A percentile compares a stretch with the other conserved stretches of the same genome.
Evolutionary conservation across 53 echinoderm and acorn worm genomes (phyloP).

Genomic region (Crossaster papposus): DNA sequence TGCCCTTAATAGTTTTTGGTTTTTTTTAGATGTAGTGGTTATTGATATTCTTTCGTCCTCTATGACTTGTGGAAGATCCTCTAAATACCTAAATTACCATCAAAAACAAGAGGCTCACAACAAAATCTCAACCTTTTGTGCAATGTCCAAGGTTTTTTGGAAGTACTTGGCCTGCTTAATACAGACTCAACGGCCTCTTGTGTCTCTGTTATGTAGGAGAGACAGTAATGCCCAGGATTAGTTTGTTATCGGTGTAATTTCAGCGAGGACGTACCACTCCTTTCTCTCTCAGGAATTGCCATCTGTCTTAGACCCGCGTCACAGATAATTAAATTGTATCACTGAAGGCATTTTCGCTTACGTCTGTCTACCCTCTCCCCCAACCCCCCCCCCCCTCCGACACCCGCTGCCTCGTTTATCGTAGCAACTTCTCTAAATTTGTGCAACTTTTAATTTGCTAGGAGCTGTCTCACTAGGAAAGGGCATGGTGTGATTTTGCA

Average conservation of each 20-base stretch:
- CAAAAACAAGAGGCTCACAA: too few relatives aligned
- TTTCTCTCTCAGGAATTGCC: neutral
- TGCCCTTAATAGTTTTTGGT: too few relatives aligned
- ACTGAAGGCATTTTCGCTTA: neutral
- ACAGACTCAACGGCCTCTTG: neutral
- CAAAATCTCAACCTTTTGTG: too few relatives aligned
- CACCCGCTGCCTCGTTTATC: neutral
- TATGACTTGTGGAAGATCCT: too few relatives aligned
- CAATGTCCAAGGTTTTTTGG: too few relatives aligned
- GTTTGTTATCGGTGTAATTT: slow-evolving; percentile 24
- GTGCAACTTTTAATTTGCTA: neutral
- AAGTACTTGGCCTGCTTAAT: neutral
- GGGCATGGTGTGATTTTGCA: too few relatives aligned
- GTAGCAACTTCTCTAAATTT: neutral
- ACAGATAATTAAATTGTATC: slow-evolving; percentile 6
- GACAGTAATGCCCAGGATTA: slow-evolving; percentile 9
- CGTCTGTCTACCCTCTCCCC: too few relatives aligned
- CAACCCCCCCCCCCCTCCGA: too few relatives aligned
- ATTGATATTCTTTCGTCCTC: too few relatives aligned
- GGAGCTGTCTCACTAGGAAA: too few relatives aligned
- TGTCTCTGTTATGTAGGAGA: slow-evolving; percentile 11
- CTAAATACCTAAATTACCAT: too few relatives aligned
- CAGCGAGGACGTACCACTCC: neutral
- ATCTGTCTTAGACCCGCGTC: slow-evolving; percentile 25
- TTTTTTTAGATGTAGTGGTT: too few relatives aligned